A percentile compares a stretch with the other conserved stretches of the same genome.
Evolutionary conservation across 2,888 invertebrate genomes (phyloP).

Genomic region (Chironomus riparius): DNA sequence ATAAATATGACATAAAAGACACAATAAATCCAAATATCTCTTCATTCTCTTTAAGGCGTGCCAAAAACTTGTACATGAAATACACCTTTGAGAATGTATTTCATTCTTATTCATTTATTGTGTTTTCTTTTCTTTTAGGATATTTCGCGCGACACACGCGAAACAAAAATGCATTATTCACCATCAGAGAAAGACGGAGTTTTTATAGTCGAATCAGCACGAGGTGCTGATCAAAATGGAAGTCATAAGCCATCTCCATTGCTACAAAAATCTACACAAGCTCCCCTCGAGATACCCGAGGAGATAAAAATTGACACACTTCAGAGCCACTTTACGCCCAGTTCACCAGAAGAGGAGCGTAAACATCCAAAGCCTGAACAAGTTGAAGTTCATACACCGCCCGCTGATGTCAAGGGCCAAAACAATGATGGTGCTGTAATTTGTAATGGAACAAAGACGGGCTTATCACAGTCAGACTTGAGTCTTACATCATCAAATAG

Average conservation of each 20-base stretch:
- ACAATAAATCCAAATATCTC: too few species aligned
- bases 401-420: constrained; percentile 31
- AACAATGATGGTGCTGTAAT: constrained; percentile 36
- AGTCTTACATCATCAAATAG: constrained; percentile 63
- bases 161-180: constrained; percentile 66
- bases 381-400: constrained; percentile 42
- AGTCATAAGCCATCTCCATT: constrained; percentile 46
- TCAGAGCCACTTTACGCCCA: constrained; percentile 20
- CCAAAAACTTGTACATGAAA: too few species aligned
- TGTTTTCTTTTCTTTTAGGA: constrained; percentile 44
- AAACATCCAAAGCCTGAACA: constrained; percentile 35
- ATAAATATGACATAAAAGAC: too few species aligned
- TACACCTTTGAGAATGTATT: too few species aligned
- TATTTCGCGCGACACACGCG: constrained; percentile 58
- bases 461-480: constrained; percentile 71
- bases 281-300: constrained; percentile 37
- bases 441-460: constrained; percentile 56
- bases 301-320: constrained; percentile 33
- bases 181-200: constrained; percentile 61
- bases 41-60: too few species aligned
- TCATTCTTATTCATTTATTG: too few species aligned
- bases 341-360: constrained; percentile 26
- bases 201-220: constrained; percentile 60
- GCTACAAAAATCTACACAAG: constrained; percentile 38
- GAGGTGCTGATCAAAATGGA: constrained; percentile 43